Conservation (phyloP, 2,113 vertebrate species). For the Oreotrochilus melanogaster region DNA sequence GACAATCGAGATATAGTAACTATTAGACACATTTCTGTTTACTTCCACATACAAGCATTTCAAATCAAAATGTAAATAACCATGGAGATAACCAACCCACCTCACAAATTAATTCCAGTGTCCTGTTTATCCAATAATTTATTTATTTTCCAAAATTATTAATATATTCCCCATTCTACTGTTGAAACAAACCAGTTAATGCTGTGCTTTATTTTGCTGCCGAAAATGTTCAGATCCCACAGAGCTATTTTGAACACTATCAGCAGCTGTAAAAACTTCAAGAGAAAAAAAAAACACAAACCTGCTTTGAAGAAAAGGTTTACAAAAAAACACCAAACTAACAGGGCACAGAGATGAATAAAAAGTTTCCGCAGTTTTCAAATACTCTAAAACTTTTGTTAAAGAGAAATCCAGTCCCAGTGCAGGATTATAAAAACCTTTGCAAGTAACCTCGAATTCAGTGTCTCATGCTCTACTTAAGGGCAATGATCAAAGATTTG, state of each 20-base stretch:
- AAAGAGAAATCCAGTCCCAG: neutral
- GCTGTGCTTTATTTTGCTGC: neutral
- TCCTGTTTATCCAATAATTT: neutral
- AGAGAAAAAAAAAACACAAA: neutral
- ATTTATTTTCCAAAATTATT: neutral
- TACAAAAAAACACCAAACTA: neutral
- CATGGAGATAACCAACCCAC: neutral
- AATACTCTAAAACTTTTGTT: neutral
- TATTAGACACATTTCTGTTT: neutral
- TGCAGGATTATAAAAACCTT: neutral
- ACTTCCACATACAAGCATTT: neutral
- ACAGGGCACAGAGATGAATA: neutral
- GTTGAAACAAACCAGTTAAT: constrained; percentile 19
- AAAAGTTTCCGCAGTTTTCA: neutral
- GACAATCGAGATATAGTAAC: neutral
- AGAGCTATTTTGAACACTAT: neutral
- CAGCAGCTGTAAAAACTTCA: neutral
- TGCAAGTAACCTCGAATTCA: neutral
- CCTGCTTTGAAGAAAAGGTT: neutral
- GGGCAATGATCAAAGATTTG: neutral
- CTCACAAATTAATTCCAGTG: neutral
- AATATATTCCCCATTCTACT: neutral
- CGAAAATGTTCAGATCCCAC: neutral
- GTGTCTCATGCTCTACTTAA: neutral
- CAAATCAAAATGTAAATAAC: constrained; percentile 48